Evolutionary conservation across 2,888 invertebrate species (phyloP).

Genomic region (Cosmia pyralina): DNA sequence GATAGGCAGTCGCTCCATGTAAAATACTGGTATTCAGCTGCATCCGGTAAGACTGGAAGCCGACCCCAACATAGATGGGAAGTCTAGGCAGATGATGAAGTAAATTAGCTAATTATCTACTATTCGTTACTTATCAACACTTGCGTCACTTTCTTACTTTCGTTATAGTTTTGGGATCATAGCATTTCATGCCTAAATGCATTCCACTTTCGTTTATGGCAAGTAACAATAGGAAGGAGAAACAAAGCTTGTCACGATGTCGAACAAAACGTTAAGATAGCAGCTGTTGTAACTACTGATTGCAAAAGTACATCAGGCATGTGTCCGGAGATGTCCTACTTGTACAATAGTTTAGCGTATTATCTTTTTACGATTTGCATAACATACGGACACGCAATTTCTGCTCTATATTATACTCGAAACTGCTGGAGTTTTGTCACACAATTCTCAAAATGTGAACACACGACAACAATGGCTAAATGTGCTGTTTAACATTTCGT

Average conservation of each 20-base stretch:
- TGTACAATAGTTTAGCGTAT: conserved; percentile 35
- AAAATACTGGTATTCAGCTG: too few relatives aligned
- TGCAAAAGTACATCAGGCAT: conserved; percentile 50
- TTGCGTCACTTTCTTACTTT: conserved; percentile 34
- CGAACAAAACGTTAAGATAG: conserved; percentile 43
- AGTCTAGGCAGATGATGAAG: too few relatives aligned
- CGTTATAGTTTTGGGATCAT: conserved; percentile 47
- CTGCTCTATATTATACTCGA: conserved; percentile 46
- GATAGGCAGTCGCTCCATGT: too few relatives aligned
- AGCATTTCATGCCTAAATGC: conserved; percentile 53
- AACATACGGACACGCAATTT: conserved; percentile 42
- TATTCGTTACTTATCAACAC: conserved; percentile 41
- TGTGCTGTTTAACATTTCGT: conserved; percentile 65
- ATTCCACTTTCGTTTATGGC: conserved; percentile 58
- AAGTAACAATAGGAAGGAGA: conserved; percentile 45
- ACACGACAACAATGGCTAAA: conserved; percentile 66
- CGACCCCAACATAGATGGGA: too few relatives aligned
- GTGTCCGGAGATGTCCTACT: conserved; percentile 36
- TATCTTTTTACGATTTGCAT: conserved; percentile 59
- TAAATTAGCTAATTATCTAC: conserved; percentile 10
- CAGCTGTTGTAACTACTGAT: conserved; percentile 28
- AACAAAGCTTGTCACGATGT: conserved; percentile 54
- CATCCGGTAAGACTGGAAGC: too few relatives aligned
- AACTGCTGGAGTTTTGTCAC: conserved; percentile 50
- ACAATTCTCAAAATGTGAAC: conserved; percentile 61